Conservation (phyloP, 1,140 invertebrate genomes). For the Ips nitidus region DNA sequence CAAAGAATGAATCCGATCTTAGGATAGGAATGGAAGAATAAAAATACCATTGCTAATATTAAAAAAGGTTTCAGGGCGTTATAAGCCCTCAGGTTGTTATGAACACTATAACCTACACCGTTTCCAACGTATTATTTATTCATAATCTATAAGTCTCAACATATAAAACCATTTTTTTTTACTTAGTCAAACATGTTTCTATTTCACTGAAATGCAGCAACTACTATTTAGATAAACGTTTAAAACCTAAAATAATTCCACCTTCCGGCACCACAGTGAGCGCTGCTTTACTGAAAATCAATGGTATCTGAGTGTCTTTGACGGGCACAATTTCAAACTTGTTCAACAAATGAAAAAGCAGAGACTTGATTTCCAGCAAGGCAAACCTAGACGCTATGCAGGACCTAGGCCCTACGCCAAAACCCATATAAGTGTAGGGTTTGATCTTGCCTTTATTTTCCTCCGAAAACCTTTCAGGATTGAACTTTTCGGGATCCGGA, state of each 20-base stretch:
- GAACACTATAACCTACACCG: no score
- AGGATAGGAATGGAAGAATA: no score
- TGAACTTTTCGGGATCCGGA: conserved; percentile 54
- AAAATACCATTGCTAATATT: no score
- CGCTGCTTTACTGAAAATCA: conserved; percentile 36
- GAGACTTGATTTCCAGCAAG: conserved; percentile 39
- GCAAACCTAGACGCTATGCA: conserved; percentile 47
- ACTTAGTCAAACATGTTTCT: no score
- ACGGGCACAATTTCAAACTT: conserved; percentile 40
- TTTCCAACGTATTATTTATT: no score
- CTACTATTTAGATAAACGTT: background rate
- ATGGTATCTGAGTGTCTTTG: conserved; percentile 42
- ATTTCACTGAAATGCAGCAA: no score
- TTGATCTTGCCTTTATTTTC: conserved; percentile 48
- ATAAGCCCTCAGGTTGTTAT: no score
- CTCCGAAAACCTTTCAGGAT: conserved; percentile 53
- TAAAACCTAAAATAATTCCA: background rate
- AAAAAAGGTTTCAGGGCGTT: no score
- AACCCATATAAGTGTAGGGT: conserved; percentile 55
- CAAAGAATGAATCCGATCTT: no score
- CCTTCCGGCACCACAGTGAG: background rate
- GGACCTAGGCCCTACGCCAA: conserved; percentile 57
- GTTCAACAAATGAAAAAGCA: conserved; percentile 43
- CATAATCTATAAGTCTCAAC: no score
- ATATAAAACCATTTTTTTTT: no score